Conservation (phyloP, 1,140 invertebrate species). For the Catajapyx aquilonaris region DNA sequence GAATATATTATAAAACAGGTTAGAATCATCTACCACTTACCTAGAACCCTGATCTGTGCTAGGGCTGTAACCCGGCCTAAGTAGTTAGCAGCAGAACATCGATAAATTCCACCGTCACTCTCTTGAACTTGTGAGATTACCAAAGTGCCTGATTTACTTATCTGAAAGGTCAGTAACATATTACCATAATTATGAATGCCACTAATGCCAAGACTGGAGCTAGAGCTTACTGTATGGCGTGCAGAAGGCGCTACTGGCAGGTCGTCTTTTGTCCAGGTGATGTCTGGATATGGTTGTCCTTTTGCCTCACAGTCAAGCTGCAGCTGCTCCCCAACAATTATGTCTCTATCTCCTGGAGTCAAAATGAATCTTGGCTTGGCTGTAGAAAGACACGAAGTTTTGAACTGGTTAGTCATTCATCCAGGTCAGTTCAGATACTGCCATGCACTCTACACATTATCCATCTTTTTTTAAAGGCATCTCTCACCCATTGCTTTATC, state of each 20-base stretch:
- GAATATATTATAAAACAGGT: conserved; percentile 5
- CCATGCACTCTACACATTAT: no score
- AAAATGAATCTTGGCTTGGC: conserved; percentile 14
- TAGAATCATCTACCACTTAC: conserved; percentile 23
- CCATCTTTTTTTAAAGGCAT: no score
- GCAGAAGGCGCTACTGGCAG: conserved; percentile 28
- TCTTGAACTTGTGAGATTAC: conserved; percentile 33
- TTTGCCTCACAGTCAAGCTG: conserved; percentile 36
- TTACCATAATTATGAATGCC: neutral
- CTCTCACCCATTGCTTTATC: no score
- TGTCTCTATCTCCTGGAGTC: conserved; percentile 18
- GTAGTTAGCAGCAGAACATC: conserved; percentile 44
- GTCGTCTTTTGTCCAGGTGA: conserved; percentile 46
- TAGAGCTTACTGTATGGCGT: conserved; percentile 24
- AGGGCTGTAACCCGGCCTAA: conserved; percentile 37
- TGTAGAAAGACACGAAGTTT: no score
- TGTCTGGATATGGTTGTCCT: conserved; percentile 39
- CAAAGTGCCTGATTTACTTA: conserved; percentile 32
- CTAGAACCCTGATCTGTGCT: conserved; percentile 40
- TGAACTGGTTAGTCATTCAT: no score
- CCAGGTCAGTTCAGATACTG: no score
- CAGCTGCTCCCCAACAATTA: conserved; percentile 24
- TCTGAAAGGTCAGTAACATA: conserved; percentile 9
- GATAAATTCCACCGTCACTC: conserved; percentile 42
- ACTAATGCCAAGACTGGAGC: neutral